These are phyloP conservation scores for Mycalesis mineus DNA, from an alignment of 2,888 invertebrate genomes.

Conservation along the genomic window DNA sequence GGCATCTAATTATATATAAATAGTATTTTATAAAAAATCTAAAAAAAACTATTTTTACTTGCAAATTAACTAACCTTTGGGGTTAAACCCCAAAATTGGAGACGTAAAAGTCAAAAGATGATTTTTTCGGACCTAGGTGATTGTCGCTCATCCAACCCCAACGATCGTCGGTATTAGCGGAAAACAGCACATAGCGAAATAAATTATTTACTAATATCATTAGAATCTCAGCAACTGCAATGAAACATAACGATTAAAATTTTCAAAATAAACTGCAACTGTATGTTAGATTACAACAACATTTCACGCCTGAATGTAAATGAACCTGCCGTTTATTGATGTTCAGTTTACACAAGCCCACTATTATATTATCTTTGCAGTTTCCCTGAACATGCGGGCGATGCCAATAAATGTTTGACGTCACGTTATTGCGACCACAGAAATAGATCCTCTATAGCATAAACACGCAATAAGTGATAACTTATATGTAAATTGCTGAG, in stretches of 20 bases:
- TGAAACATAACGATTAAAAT: background rate
- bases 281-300: background rate
- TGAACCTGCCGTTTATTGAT: constrained; percentile 28
- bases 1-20: too few relatives aligned
- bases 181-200: too few relatives aligned
- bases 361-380: constrained; percentile 30
- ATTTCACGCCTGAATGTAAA: constrained; percentile 8
- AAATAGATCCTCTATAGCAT: constrained; percentile 2
- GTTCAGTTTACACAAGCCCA: constrained; percentile 32
- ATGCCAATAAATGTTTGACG: constrained; percentile 33
- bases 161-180: too few relatives aligned
- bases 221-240: background rate
- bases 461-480: background rate
- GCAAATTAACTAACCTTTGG: too few relatives aligned
- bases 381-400: constrained; percentile 20
- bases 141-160: too few relatives aligned
- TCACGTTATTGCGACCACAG: constrained; percentile 8
- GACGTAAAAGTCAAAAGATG: too few relatives aligned
- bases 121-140: too few relatives aligned
- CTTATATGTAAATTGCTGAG: too few relatives aligned
- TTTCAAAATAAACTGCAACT: background rate
- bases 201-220: too few relatives aligned
- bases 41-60: too few relatives aligned
- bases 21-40: too few relatives aligned
- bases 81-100: too few relatives aligned